These are phyloP conservation scores for Parnassius smintheus DNA, from an alignment of 2,888 invertebrate genomes.

Conservation along the genomic window DNA sequence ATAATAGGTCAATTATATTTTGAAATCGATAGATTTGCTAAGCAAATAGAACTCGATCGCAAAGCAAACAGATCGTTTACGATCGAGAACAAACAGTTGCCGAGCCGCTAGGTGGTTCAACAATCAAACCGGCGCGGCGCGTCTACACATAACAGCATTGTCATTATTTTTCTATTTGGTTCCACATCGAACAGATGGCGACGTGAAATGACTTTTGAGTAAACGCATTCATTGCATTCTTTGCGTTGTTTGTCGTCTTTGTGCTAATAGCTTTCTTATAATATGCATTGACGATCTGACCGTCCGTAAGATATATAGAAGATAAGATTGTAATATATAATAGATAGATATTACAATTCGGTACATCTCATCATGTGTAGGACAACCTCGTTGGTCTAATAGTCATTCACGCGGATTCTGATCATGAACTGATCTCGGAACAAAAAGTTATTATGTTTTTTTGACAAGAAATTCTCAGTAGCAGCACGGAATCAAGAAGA, in stretches of 20 bases:
- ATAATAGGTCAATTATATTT: conserved; percentile 2
- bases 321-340: too few species aligned
- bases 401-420: too few species aligned
- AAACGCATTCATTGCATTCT: conserved; percentile 4
- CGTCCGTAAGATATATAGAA: too few species aligned
- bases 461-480: too few species aligned
- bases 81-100: conserved; percentile 24
- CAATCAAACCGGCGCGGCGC: conserved; percentile 18
- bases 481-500: too few species aligned
- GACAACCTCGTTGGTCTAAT: too few species aligned
- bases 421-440: too few species aligned
- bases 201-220: conserved; percentile 1
- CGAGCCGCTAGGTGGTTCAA: conserved; percentile 14
- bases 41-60: conserved; percentile 18
- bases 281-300: too few species aligned
- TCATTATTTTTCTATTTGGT: conserved; percentile 28
- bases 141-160: conserved; percentile 24
- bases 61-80: conserved; percentile 27
- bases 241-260: conserved; percentile 3
- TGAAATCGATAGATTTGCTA: not conserved
- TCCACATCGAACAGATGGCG: conserved; percentile 8
- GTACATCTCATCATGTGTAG: too few species aligned
- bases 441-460: too few species aligned
- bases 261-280: conserved; percentile 9
- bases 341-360: too few species aligned